Evolutionary conservation across 2,113 vertebrate genomes (phyloP).

Genomic region (Siphamia tubifer): DNA sequence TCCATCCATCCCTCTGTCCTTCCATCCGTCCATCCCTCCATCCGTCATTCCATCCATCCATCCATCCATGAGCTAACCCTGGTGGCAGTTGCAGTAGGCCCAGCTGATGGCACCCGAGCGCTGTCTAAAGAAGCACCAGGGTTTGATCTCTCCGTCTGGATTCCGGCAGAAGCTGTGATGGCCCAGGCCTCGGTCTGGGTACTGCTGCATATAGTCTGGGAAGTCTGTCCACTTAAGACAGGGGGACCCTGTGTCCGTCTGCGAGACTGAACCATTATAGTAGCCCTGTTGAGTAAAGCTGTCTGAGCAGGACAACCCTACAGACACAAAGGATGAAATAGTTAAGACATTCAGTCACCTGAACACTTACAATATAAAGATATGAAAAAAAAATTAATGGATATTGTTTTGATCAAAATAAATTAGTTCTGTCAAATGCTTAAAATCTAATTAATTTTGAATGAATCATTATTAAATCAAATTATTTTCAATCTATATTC

Average conservation of each 20-base stretch:
- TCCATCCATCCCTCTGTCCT: too few species aligned
- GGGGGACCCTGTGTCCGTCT: conserved; percentile 76
- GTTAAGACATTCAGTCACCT: not conserved
- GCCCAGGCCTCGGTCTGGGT: conserved; percentile 82
- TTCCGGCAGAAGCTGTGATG: conserved; percentile 85
- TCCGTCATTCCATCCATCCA: not conserved
- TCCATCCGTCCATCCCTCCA: not conserved
- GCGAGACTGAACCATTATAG: conserved; percentile 81
- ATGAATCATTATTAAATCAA: too few species aligned
- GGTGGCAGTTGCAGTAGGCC: conserved; percentile 86
- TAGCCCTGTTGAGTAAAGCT: conserved; percentile 72
- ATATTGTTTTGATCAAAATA: too few species aligned
- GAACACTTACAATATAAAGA: too few species aligned
- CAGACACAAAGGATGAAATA: not conserved
- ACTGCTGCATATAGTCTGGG: conserved; percentile 85
- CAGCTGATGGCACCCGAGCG: conserved; percentile 81
- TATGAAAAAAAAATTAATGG: too few species aligned
- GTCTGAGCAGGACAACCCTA: conserved; percentile 74
- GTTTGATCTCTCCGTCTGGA: conserved; percentile 78
- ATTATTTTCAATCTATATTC: too few species aligned
- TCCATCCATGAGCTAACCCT: conserved; percentile 72
- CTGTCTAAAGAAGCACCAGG: conserved; percentile 88
- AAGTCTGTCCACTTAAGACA: conserved; percentile 87
- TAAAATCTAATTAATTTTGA: too few species aligned
- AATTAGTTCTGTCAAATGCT: too few species aligned